These are phyloP conservation scores for Hydrochoerus hydrochaeris DNA, from an alignment of 2,113 vertebrate species.

Conservation along the genomic window DNA sequence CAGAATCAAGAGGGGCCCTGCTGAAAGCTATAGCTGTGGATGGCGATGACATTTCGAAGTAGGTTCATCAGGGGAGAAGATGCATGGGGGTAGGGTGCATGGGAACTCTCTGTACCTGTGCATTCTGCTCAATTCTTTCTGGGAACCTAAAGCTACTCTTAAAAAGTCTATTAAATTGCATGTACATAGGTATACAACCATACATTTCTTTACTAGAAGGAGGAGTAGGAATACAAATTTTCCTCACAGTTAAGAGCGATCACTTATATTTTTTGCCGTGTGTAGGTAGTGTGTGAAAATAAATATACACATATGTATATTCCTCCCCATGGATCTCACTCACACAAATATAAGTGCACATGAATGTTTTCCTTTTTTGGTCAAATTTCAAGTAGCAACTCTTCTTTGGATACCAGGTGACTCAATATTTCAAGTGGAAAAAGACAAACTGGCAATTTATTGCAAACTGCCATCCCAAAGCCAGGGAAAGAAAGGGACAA, in stretches of 20 bases:
- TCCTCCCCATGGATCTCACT: background rate
- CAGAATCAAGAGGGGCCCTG: background rate
- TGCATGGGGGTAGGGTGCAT: too few relatives aligned
- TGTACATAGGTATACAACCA: background rate
- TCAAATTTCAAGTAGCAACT: background rate
- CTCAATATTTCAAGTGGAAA: background rate
- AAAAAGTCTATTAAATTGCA: background rate
- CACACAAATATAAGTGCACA: background rate
- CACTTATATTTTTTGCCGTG: background rate
- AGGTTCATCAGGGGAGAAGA: background rate
- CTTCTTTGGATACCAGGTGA: background rate
- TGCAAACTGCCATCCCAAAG: background rate
- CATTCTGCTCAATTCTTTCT: background rate
- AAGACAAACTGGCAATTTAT: background rate
- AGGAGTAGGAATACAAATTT: background rate
- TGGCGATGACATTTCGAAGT: background rate
- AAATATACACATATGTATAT: background rate
- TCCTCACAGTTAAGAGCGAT: background rate
- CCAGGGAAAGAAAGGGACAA: background rate
- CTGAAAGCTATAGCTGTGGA: too few relatives aligned
- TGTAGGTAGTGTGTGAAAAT: background rate
- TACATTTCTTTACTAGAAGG: background rate
- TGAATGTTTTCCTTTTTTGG: background rate
- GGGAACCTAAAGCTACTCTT: background rate
- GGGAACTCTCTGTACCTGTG: background rate